Evolutionary conservation across 2,888 invertebrate species (phyloP), one percentile per base, ranked within the genome.

Genomic region (Noctua janthe): DNA sequence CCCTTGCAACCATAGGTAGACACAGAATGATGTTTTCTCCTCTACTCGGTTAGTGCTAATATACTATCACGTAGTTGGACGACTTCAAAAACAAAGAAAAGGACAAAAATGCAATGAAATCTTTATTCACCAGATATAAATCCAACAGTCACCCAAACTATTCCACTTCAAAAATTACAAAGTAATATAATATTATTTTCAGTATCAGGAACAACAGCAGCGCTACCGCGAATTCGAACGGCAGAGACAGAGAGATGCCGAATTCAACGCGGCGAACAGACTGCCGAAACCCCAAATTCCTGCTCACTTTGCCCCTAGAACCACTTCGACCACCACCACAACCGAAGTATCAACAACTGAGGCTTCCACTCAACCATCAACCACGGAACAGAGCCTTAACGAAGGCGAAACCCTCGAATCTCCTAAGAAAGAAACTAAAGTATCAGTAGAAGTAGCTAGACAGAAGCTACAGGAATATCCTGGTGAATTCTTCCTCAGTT

Each of bases 381-480:
- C 95, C 2, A 95, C 96, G 43, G 94, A 95, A 88, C 62, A 92
- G 1, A 88, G 91, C 35, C 78, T 95, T 3, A 95, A 96, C 62
- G 92, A 96, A 88, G 94, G 92, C 20, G 96, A 97, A 88, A 90
- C 92, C 11, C 84, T 93, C 3, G 93, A 94, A 23, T 90, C 91
- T 49, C 81, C 91, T 6, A 91, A 92, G 23, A 88, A 92, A 77
- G 93, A 92, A 73, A 83, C 91, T 76, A 94, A 94, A 76, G 94
- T 94, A 1, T 92, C 95, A 1, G 95, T 97, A 23, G 97, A 97
- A 93, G 93, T 97, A 0, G 90, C 96, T 0, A 96, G 94, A 72
- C 96, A 96, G 84, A 96, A 95, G 8, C 85, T 97, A 2, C 95
- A 96, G 83, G 96, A 96, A 85, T 96, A 94, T 51, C 96, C 96